Evolutionary conservation across 2,797 vertebrate species (phyloP).

Genomic region (Eupleurogrammus muticus): DNA sequence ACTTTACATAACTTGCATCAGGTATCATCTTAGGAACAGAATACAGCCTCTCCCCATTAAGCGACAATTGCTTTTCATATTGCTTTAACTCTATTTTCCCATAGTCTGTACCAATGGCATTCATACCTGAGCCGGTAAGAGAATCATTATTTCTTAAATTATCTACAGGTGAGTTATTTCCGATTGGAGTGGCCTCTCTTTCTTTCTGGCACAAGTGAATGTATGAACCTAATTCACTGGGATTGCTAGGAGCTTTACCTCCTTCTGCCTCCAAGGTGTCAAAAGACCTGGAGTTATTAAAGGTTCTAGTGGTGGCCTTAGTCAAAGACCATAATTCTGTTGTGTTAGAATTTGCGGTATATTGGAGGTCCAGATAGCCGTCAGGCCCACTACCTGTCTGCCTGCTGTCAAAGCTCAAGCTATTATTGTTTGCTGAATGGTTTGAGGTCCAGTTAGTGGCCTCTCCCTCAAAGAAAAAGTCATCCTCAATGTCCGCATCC

Average conservation of each 20-base stretch:
- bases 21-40: constrained; percentile 78
- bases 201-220: constrained; percentile 76
- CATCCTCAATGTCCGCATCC: constrained; percentile 61
- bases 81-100: constrained; percentile 30
- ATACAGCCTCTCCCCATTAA: constrained; percentile 57
- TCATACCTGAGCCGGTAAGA: constrained; percentile 31
- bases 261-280: constrained; percentile 56
- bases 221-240: constrained; percentile 69
- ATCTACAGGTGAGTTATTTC: constrained; percentile 52
- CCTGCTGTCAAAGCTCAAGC: constrained; percentile 75
- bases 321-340: constrained; percentile 71
- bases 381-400: constrained; percentile 72
- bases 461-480: constrained; percentile 76
- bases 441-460: constrained; percentile 90
- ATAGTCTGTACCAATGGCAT: constrained; percentile 48
- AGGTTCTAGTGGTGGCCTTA: constrained; percentile 80
- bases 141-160: constrained; percentile 58
- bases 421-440: constrained; percentile 92
- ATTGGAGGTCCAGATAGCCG: constrained; percentile 78
- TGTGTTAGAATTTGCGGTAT: constrained; percentile 61
- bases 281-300: constrained; percentile 61
- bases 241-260: constrained; percentile 44
- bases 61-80: constrained; percentile 52
- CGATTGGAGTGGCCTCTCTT: constrained; percentile 52
- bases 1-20: constrained; percentile 60